phyloP scores from a whole-genome alignment of 2,113 vertebrate genomes.

The Platysteira castanea region DNA sequence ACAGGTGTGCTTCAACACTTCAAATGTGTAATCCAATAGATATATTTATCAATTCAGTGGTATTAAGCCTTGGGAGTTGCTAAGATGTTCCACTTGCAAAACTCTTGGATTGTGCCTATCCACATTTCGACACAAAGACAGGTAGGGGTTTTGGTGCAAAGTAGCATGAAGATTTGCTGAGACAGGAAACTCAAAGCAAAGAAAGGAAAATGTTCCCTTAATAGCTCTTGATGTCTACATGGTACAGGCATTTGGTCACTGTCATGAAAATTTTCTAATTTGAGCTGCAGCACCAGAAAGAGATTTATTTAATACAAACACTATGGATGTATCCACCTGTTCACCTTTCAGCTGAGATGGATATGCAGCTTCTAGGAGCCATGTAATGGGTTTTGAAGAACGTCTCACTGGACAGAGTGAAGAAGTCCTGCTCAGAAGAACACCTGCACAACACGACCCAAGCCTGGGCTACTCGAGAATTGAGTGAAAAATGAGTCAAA shows the following conservation, averaged over 20 bases:
- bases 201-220: not conserved
- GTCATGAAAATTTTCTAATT: not conserved
- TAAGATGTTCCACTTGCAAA: not conserved
- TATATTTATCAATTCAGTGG: not conserved
- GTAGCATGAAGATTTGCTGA: not conserved
- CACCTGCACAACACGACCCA: not conserved
- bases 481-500: not conserved
- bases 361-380: not conserved
- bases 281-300: not conserved
- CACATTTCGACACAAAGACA: not conserved
- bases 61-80: not conserved
- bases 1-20: not conserved
- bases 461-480: not conserved
- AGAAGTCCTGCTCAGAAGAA: not conserved
- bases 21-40: rapidly evolving
- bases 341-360: not conserved
- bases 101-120: not conserved
- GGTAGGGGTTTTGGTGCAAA: not conserved
- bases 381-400: not conserved
- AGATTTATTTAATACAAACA: not conserved
- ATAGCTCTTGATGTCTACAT: not conserved
- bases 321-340: not conserved
- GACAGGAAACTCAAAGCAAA: not conserved
- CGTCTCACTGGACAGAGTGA: not conserved
- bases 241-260: not conserved